Conservation (phyloP, 1,140 invertebrate species). For the Chironomus tepperi region DNA sequence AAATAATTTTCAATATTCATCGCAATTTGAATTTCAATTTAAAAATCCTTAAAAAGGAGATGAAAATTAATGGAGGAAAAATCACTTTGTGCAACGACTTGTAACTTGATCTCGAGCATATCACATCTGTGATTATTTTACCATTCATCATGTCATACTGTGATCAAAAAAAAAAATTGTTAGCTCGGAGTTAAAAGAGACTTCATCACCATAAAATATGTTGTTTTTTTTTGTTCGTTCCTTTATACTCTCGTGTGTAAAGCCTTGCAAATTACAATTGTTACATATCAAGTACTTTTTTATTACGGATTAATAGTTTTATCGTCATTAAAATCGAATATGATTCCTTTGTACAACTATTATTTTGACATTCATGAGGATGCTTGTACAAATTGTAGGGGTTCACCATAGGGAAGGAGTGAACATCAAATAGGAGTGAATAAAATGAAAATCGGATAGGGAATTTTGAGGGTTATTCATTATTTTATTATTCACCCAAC, state of each 20-base stretch:
- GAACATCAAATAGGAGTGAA: neutral
- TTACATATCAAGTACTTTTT: slow-evolving; percentile 20
- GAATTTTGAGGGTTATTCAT: neutral
- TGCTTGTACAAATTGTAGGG: too few species aligned
- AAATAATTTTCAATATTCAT: too few species aligned
- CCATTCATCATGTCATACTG: slow-evolving; percentile 14
- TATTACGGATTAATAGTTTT: slow-evolving; percentile 20
- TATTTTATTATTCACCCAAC: slow-evolving; percentile 11
- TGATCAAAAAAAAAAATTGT: neutral
- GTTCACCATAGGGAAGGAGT: too few species aligned
- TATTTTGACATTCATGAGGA: neutral
- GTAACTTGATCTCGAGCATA: slow-evolving; percentile 6
- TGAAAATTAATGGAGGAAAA: too few species aligned
- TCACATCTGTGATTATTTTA: slow-evolving; percentile 23
- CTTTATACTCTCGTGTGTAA: neutral
- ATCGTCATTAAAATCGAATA: slow-evolving; percentile 21
- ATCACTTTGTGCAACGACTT: neutral
- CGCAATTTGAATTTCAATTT: too few species aligned
- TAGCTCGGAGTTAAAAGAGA: neutral
- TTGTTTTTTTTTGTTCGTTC: neutral
- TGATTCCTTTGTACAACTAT: neutral
- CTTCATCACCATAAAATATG: slow-evolving; percentile 21
- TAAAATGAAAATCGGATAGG: neutral
- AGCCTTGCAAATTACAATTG: slow-evolving; percentile 18
- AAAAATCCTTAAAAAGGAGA: too few species aligned